Evolutionary conservation across 2,888 invertebrate genomes (phyloP).

Genomic region (Caenorhabditis virilis): DNA sequence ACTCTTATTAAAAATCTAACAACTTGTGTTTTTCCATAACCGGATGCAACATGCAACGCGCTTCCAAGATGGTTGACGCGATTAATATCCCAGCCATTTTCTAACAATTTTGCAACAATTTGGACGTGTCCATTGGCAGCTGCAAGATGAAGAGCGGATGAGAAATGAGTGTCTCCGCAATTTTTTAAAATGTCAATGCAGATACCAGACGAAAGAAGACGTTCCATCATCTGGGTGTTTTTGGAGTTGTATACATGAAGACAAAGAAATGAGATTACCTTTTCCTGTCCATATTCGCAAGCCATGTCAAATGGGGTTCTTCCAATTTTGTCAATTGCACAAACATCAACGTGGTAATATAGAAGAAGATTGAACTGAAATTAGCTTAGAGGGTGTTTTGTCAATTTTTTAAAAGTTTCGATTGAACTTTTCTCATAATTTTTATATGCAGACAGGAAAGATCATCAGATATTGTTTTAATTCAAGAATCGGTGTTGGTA

Average conservation of each 20-base stretch:
- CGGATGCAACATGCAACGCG: constrained; percentile 71
- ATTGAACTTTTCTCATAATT: not conserved
- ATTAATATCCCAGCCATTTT: constrained; percentile 71
- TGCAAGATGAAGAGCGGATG: constrained; percentile 58
- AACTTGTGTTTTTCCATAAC: constrained; percentile 70
- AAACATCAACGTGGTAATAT: constrained; percentile 70
- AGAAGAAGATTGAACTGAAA: constrained; percentile 70
- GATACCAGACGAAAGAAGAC: constrained; percentile 27
- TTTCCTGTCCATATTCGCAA: constrained; percentile 71
- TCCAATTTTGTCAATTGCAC: constrained; percentile 69
- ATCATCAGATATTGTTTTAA: not conserved
- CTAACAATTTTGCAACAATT: constrained; percentile 69
- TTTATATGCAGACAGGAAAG: not conserved
- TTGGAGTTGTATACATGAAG: too few species aligned
- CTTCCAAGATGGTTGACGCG: constrained; percentile 70
- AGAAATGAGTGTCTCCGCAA: constrained; percentile 31
- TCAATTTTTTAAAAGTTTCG: not conserved
- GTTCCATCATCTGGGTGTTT: constrained; percentile 40
- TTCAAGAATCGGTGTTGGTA: not conserved
- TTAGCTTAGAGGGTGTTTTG: not conserved
- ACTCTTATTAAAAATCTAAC: constrained; percentile 69
- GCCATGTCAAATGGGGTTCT: constrained; percentile 72
- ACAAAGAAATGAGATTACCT: constrained; percentile 43
- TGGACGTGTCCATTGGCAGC: constrained; percentile 60
- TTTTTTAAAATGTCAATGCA: constrained; percentile 6